Conservation (phyloP, 1,140 invertebrate genomes). For the Drosophila pandora region DNA sequence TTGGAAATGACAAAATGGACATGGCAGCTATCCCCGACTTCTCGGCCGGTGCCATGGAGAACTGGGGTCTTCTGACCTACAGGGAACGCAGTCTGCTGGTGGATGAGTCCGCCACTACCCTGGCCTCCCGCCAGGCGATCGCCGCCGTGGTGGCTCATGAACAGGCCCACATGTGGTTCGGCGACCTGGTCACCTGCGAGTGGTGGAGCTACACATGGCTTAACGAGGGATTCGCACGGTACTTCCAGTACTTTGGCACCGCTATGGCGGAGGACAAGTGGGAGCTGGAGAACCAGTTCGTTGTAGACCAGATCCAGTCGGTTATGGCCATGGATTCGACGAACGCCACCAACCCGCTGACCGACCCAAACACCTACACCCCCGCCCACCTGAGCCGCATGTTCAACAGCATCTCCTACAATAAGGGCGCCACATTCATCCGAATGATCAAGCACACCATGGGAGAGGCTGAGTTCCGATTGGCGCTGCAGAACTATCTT, state of each 20-base stretch:
- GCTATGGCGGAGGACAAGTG: conserved; percentile 84
- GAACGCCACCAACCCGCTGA: conserved; percentile 87
- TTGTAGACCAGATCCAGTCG: conserved; percentile 87
- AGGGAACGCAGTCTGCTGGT: conserved; percentile 87
- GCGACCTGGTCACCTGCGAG: conserved; percentile 87
- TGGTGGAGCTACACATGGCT: conserved; percentile 89
- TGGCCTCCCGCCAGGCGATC: conserved; percentile 84
- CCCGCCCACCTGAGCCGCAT: conserved; percentile 85
- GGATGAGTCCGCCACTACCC: conserved; percentile 84
- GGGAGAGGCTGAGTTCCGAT: conserved; percentile 86
- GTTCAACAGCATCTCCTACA: conserved; percentile 87
- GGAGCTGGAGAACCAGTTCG: conserved; percentile 85
- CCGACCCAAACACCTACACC: conserved; percentile 84
- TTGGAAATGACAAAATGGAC: conserved; percentile 86
- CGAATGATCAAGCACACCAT: conserved; percentile 91
- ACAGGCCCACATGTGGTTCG: conserved; percentile 88
- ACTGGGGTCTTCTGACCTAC: conserved; percentile 89
- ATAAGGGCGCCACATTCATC: conserved; percentile 89
- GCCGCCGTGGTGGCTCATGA: conserved; percentile 87
- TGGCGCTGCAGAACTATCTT: conserved; percentile 86
- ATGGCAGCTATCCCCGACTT: conserved; percentile 92
- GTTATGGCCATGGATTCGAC: conserved; percentile 88
- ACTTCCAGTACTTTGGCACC: conserved; percentile 88
- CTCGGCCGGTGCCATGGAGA: conserved; percentile 93
- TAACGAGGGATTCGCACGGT: conserved; percentile 89